phyloP scores from a whole-genome alignment of 2,888 invertebrate genomes.

The Eupithecia insigniata region DNA sequence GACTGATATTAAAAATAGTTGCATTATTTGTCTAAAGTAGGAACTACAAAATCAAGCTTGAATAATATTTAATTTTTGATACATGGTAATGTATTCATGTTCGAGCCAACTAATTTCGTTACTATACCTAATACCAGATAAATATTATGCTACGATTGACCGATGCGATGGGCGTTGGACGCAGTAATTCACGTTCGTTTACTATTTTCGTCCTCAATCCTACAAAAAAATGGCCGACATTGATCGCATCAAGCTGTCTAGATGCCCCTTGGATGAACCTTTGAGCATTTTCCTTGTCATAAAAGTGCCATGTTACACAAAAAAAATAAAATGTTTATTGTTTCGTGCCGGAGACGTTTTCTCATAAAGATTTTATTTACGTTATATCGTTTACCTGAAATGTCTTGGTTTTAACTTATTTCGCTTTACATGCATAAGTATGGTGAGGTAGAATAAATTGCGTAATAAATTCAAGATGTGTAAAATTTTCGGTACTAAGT shows the following conservation, averaged over 20 bases:
- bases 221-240: conserved; percentile 2
- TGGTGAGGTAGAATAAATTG: not conserved
- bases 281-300: conserved; percentile 42
- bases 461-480: conserved; percentile 1
- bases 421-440: conserved; percentile 10
- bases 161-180: not conserved
- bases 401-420: conserved; percentile 24
- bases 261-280: conserved; percentile 28
- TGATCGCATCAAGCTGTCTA: conserved; percentile 10
- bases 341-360: conserved; percentile 40
- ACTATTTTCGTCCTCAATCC: not conserved
- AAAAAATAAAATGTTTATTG: conserved; percentile 42
- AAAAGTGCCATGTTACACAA: conserved; percentile 44
- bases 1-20: not conserved
- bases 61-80: not conserved
- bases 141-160: not conserved
- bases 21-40: not conserved
- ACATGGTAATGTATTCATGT: not conserved
- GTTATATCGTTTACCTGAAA: conserved; percentile 29
- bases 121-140: too few species aligned
- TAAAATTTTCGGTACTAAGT: not conserved
- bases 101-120: not conserved
- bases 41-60: not conserved
- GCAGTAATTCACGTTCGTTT: not conserved
- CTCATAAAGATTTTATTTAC: conserved; percentile 43